These are phyloP conservation scores for Lepidocolaptes lacrymiger DNA, from an alignment of 2,797 vertebrate species.

Conservation along the genomic window DNA sequence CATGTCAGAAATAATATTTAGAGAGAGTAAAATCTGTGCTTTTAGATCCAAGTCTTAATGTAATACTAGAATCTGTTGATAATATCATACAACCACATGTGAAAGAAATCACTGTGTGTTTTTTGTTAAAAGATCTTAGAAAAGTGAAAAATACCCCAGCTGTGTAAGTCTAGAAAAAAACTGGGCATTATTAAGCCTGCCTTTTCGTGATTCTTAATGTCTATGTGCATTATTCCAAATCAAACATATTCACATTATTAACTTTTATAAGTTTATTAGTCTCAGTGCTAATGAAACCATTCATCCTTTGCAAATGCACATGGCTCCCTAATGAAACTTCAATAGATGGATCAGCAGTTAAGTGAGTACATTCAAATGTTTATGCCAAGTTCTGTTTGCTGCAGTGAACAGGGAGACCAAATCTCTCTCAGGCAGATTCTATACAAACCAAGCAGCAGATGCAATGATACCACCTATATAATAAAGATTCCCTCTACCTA, in stretches of 20 bases:
- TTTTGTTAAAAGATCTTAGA: constrained; percentile 13
- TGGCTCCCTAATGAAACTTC: constrained; percentile 80
- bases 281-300: constrained; percentile 82
- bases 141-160: background rate
- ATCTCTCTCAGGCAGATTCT: constrained; percentile 49
- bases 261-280: constrained; percentile 87
- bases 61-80: constrained; percentile 42
- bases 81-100: background rate
- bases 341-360: constrained; percentile 76
- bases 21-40: background rate
- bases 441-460: constrained; percentile 10
- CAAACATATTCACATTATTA: constrained; percentile 87
- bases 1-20: background rate
- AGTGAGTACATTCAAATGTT: constrained; percentile 69
- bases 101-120: constrained; percentile 9
- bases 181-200: constrained; percentile 17
- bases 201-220: constrained; percentile 70
- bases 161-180: constrained; percentile 38
- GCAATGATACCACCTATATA: background rate
- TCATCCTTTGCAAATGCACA: constrained; percentile 83
- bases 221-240: constrained; percentile 81
- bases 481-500: background rate
- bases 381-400: constrained; percentile 74
- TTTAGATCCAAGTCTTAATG: constrained; percentile 4
- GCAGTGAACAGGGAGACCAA: constrained; percentile 47